These are phyloP conservation scores for Micromesistius poutassou DNA, from an alignment of 2,797 vertebrate genomes.

Conservation along the genomic window DNA sequence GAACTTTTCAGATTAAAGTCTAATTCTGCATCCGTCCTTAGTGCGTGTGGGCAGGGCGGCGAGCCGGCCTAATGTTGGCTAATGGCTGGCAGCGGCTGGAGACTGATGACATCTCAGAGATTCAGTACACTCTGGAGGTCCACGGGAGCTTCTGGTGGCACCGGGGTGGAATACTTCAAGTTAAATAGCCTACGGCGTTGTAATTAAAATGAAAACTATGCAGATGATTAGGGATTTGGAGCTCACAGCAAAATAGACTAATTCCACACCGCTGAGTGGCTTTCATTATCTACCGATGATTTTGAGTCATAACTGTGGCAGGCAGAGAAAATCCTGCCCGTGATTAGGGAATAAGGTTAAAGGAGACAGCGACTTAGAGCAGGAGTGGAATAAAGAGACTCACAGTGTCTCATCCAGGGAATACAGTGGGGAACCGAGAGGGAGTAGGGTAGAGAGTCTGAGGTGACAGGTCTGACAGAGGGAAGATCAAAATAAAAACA, in stretches of 20 bases:
- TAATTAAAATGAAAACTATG: constrained; percentile 3
- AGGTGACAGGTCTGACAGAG: background rate
- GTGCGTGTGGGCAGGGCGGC: constrained; percentile 57
- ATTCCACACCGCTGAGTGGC: background rate
- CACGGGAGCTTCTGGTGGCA: background rate
- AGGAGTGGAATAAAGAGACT: background rate
- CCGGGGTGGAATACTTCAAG: background rate
- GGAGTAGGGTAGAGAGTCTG: background rate
- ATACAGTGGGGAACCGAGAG: background rate
- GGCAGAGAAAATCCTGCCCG: background rate
- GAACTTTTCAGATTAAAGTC: constrained; percentile 65
- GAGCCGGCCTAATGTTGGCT: constrained; percentile 50
- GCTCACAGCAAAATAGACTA: background rate
- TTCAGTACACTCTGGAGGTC: background rate
- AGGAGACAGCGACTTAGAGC: background rate
- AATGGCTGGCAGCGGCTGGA: constrained; percentile 36
- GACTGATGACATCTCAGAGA: background rate
- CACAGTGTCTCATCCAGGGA: background rate
- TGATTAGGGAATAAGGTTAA: background rate
- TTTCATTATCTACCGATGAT: background rate
- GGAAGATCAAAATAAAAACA: background rate
- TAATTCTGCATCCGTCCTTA: constrained; percentile 72
- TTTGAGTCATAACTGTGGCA: background rate
- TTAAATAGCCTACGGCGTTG: background rate
- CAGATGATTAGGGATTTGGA: background rate